These are phyloP conservation scores for Mythimna loreyi DNA, from an alignment of 2,888 invertebrate genomes.

Conservation along the genomic window DNA sequence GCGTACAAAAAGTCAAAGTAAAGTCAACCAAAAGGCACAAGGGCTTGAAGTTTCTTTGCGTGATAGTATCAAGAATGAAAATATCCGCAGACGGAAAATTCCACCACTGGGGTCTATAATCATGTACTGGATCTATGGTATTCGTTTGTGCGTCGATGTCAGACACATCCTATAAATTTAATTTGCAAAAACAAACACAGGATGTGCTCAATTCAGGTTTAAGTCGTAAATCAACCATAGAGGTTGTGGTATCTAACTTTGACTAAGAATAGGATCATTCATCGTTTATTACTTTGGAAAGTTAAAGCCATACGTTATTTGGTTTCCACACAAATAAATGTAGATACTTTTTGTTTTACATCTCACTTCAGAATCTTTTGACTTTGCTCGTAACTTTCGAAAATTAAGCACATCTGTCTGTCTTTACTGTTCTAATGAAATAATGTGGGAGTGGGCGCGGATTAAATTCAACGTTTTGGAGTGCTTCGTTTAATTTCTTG, in stretches of 20 bases:
- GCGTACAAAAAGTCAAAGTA: too few species aligned
- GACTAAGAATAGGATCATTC: constrained; percentile 3
- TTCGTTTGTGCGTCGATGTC: too few species aligned
- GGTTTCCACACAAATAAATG: constrained; percentile 16
- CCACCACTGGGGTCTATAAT: too few species aligned
- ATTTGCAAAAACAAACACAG: neutral
- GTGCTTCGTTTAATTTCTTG: constrained; percentile 4
- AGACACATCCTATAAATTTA: neutral
- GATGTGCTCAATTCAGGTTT: neutral
- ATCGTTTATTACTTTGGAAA: constrained; percentile 19
- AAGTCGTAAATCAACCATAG: neutral
- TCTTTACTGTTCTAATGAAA: constrained; percentile 18
- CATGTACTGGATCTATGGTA: too few species aligned
- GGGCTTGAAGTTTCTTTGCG: too few species aligned
- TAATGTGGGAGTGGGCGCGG: constrained; percentile 22
- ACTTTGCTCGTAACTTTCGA: constrained; percentile 32
- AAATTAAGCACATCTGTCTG: constrained; percentile 45
- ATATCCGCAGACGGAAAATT: too few species aligned
- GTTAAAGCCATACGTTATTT: constrained; percentile 20
- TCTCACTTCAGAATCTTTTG: constrained; percentile 10
- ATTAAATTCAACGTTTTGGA: constrained; percentile 28
- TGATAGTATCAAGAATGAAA: too few species aligned
- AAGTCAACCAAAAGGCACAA: too few species aligned
- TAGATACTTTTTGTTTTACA: constrained; percentile 21
- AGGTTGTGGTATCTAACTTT: constrained; percentile 2